Evolutionary conservation across 2,113 vertebrate genomes (phyloP).

Genomic region (Vombatus ursinus): DNA sequence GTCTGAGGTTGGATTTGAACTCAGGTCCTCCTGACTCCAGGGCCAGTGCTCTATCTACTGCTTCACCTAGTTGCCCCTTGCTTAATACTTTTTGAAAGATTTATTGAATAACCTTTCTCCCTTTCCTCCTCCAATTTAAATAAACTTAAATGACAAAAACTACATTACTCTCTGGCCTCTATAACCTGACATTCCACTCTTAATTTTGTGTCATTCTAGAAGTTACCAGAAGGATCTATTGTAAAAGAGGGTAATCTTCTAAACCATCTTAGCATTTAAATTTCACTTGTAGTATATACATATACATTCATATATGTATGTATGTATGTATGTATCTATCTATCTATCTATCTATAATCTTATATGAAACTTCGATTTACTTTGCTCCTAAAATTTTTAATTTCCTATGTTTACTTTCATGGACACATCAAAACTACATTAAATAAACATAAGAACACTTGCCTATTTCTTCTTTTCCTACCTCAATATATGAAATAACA

Average conservation of each 20-base stretch:
- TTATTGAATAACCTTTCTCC: neutral
- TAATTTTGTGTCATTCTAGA: neutral
- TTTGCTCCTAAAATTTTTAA: neutral
- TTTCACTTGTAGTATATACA: too few relatives aligned
- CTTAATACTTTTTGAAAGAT: neutral
- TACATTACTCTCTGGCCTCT: neutral
- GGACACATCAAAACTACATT: too few relatives aligned
- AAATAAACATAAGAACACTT: too few relatives aligned
- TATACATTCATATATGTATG: neutral
- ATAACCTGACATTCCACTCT: neutral
- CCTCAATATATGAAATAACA: neutral
- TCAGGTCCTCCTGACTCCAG: too few relatives aligned
- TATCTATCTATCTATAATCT: neutral
- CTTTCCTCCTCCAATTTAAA: neutral
- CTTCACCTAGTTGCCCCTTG: too few relatives aligned
- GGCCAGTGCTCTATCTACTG: too few relatives aligned
- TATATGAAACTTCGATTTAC: neutral
- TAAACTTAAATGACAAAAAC: neutral
- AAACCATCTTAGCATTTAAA: neutral
- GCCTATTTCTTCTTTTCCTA: too few relatives aligned
- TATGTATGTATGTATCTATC: neutral
- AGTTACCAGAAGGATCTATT: neutral
- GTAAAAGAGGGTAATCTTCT: neutral
- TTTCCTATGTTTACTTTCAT: neutral
- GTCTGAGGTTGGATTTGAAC: too few relatives aligned